Percentiles rank a stretch among this genome's conserved stretches.
Evolutionary conservation across 2,113 vertebrate genomes (phyloP).

Genomic region (Triplophysa rosa): DNA sequence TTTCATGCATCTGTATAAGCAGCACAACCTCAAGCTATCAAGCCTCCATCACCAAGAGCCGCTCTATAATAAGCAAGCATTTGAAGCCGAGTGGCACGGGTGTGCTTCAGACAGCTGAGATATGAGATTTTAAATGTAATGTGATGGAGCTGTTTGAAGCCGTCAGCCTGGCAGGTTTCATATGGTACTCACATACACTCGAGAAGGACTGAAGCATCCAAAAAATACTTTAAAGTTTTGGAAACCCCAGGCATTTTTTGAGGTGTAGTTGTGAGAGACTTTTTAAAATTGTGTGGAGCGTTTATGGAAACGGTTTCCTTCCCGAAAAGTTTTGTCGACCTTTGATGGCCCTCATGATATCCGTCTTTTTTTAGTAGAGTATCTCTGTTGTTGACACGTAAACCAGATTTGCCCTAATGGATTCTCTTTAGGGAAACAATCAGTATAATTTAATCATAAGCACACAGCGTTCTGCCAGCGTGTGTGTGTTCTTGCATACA

Average conservation of each 20-base stretch:
- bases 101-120: conserved; percentile 46
- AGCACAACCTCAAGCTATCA: conserved; percentile 32
- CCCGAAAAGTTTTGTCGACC: background rate
- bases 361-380: background rate
- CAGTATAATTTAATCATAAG: conserved; percentile 36
- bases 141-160: conserved; percentile 46
- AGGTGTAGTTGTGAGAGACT: conserved; percentile 3
- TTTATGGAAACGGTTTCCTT: background rate
- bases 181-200: conserved; percentile 26
- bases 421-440: conserved; percentile 34
- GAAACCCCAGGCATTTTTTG: conserved; percentile 13
- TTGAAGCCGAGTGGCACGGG: conserved; percentile 20
- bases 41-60: conserved; percentile 20
- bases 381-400: conserved; percentile 12
- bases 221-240: conserved; percentile 19
- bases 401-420: conserved; percentile 29
- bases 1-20: conserved; percentile 7
- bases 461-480: background rate
- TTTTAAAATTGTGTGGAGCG: conserved; percentile 2
- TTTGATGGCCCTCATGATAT: background rate
- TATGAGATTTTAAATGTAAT: conserved; percentile 50
- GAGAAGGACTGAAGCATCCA: conserved; percentile 33
- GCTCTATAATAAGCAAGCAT: conserved; percentile 24
- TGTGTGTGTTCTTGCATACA: conserved; percentile 4
- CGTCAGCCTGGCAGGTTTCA: conserved; percentile 42